A percentile compares a stretch with the other conserved stretches of the same genome.
Conservation (phyloP, 1,140 invertebrate genomes). For the Coenobita brevimanus region DNA sequence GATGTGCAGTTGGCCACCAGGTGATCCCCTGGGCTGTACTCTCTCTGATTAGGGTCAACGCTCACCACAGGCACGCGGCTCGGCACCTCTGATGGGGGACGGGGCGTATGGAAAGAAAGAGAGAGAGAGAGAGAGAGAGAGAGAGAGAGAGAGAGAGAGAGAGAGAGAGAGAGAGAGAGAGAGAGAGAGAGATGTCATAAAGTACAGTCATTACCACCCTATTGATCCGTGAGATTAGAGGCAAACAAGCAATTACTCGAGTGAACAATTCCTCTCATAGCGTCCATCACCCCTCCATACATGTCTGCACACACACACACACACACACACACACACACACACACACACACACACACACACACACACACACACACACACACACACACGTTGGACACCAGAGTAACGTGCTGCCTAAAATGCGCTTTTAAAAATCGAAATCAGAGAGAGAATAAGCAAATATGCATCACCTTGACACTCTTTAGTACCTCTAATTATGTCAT, state of each 20-base stretch:
- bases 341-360: background rate
- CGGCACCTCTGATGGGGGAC: background rate
- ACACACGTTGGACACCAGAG: too few relatives aligned
- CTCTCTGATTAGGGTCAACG: background rate
- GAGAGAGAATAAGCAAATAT: too few relatives aligned
- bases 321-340: slow-evolving; percentile 20
- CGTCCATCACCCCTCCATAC: too few relatives aligned
- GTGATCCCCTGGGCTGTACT: slow-evolving; percentile 23
- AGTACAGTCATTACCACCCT: too few relatives aligned
- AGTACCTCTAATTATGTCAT: too few relatives aligned
- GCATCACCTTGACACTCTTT: too few relatives aligned
- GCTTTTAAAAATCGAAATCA: too few relatives aligned
- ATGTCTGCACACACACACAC: background rate
- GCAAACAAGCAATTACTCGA: too few relatives aligned
- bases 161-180: background rate
- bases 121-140: background rate
- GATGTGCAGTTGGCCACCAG: slow-evolving; percentile 47
- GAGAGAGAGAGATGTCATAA: background rate
- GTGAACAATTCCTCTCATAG: too few relatives aligned
- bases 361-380: background rate
- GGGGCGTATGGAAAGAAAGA: too few relatives aligned
- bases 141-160: background rate
- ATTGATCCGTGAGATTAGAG: too few relatives aligned
- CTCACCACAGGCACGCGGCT: slow-evolving; percentile 10
- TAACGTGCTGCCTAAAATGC: too few relatives aligned